Base-by-base conservation (phyloP, 2,113 vertebrate species). In the Pangasianodon gigas region DNA sequence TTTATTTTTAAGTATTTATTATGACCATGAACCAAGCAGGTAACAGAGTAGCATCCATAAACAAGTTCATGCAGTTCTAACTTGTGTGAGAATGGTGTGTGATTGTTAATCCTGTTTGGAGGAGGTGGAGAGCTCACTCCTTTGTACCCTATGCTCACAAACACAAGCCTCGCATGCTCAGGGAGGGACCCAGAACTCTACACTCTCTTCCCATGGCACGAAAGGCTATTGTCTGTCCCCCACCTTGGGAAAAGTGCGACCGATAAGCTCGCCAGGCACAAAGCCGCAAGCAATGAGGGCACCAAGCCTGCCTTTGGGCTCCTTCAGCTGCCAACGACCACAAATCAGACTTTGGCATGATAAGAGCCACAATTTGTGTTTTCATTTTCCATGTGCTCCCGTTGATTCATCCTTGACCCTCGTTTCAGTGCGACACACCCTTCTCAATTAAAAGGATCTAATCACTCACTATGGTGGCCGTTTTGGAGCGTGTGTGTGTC, bases 401-500 rank as follows among this genome's bases (percentile, higher is more conserved):
- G 48, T 52, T 52, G 85, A 89, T 88, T 87, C 82, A 89, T 87
- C 79, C 75, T 58, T 75, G 85, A 75, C 90, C 74, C 51, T 75
- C 60, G 67, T 75, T 83, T 86, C 85, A 87, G 88, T 29, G 62
- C 60, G 90, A 81, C 81, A 48, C 6, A 9, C 41, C 87, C 87
- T 84, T 85, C 84, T 85, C 71, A 92, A 91, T 91, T 88, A 91
- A 86, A 91, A 85, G 90, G 87, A 86, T 89, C 90, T 89, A 87
- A 91, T 92, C 91, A 83, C 44, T 94, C 93, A 91, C 48, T 51
- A 86, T 91, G 79, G 85, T 83, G 90, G 93, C 94, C 92, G 90
- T 92, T 93, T 94, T 93, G 88, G 93, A 93, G 93, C 91, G n/a
- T 24, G 7, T 60, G 60, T 69, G 75, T 56, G 71, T 79, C 52